Percentiles rank a stretch among this genome's conserved stretches.
These are phyloP conservation scores for Trichoplusia ni DNA, from an alignment of 1,140 invertebrate genomes.

Conservation along the genomic window DNA sequence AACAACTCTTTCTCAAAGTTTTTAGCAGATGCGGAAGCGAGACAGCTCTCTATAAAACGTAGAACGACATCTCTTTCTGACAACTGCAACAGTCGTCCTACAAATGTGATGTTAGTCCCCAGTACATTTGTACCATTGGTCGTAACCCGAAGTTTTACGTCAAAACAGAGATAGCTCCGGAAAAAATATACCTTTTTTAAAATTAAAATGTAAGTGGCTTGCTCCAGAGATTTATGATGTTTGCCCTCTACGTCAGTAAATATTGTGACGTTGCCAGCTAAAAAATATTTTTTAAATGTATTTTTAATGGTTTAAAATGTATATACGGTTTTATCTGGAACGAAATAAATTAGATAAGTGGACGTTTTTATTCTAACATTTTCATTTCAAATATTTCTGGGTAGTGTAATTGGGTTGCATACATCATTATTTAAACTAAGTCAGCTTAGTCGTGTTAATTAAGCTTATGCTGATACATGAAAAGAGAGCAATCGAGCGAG, in stretches of 20 bases:
- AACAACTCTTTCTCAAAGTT: too few relatives aligned
- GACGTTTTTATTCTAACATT: background rate
- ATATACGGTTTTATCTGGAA: background rate
- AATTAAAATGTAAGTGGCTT: conserved; percentile 29
- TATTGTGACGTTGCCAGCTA: conserved; percentile 6
- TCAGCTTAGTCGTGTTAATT: too few relatives aligned
- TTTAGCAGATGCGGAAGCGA: too few relatives aligned
- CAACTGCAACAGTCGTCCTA: too few relatives aligned
- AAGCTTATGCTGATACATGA: too few relatives aligned
- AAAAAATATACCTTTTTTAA: conserved; percentile 24
- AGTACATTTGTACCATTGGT: conserved; percentile 4
- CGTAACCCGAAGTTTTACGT: conserved; percentile 20
- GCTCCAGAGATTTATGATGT: conserved; percentile 24
- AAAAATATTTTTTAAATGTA: conserved; percentile 9
- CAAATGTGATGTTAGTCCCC: too few relatives aligned
- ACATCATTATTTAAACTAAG: too few relatives aligned
- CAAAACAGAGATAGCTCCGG: conserved; percentile 11
- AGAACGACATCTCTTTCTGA: too few relatives aligned
- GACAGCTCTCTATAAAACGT: too few relatives aligned
- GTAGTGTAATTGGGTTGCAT: too few relatives aligned
- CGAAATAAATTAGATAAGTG: conserved; percentile 4
- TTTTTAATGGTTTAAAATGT: conserved; percentile 6
- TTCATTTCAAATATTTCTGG: too few relatives aligned
- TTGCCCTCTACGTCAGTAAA: conserved; percentile 9
- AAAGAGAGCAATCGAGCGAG: too few relatives aligned